Percentiles rank a stretch among this genome's conserved stretches.
Conservation (phyloP, 2,888 invertebrate genomes). For the Unio delphinus region DNA sequence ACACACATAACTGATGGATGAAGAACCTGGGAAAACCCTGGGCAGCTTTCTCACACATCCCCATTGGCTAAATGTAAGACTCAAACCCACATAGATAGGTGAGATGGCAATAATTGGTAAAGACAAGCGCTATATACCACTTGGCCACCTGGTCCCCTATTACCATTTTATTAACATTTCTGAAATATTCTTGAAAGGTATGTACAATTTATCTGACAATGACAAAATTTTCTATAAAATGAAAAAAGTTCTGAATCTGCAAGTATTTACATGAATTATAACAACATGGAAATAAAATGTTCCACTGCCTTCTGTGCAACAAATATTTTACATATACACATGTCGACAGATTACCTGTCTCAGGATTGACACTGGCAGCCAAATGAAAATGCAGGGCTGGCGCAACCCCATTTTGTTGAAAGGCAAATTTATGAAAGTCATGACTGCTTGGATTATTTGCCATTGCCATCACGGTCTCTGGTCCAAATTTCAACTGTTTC, state of each 20-base stretch:
- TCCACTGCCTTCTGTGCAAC: not conserved
- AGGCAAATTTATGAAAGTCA: constrained; percentile 92
- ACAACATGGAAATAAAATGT: not conserved
- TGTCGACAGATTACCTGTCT: constrained; percentile 57
- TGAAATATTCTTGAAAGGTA: too few relatives aligned
- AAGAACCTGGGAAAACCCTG: too few relatives aligned
- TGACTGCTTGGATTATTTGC: constrained; percentile 77
- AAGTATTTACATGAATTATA: not conserved
- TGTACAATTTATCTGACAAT: too few relatives aligned
- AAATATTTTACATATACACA: not conserved
- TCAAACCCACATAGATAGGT: too few relatives aligned
- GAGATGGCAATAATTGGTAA: too few relatives aligned
- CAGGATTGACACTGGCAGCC: constrained; percentile 77
- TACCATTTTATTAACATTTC: too few relatives aligned
- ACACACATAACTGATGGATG: too few relatives aligned
- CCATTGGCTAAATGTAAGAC: too few relatives aligned
- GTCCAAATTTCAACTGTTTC: constrained; percentile 57
- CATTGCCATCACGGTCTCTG: constrained; percentile 56
- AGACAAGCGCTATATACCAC: too few relatives aligned
- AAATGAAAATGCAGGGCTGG: constrained; percentile 95
- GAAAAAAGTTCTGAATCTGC: not conserved
- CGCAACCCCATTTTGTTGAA: constrained; percentile 83
- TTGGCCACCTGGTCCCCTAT: too few relatives aligned
- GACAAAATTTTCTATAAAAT: too few relatives aligned
- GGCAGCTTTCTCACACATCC: too few relatives aligned